A percentile compares a stretch with the other conserved stretches of the same genome.
These are phyloP conservation scores for Corythornis madagascariensis DNA, from an alignment of 2,113 vertebrate species.

Conservation along the genomic window DNA sequence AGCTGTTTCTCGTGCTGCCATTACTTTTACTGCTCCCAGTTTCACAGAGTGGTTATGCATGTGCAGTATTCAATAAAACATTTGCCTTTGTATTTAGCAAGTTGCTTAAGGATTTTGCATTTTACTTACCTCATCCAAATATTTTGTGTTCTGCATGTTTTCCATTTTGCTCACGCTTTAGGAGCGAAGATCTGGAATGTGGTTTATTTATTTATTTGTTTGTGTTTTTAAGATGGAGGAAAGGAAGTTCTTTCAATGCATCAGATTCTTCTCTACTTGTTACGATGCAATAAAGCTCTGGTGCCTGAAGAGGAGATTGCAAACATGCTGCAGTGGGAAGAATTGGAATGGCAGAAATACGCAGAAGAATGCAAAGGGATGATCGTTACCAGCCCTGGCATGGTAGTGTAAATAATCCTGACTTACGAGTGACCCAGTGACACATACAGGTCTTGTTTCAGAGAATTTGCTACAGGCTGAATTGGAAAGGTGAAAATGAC, in stretches of 20 bases:
- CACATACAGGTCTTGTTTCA: neutral
- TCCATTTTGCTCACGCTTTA: neutral
- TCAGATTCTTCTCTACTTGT: constrained; percentile 94
- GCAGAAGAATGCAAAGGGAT: constrained; percentile 99
- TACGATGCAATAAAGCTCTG: constrained; percentile 90
- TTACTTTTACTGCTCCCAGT: constrained; percentile 23
- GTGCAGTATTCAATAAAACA: constrained; percentile 38
- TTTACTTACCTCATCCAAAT: constrained; percentile 9
- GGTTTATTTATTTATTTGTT: neutral
- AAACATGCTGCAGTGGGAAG: constrained; percentile 98
- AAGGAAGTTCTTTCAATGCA: constrained; percentile 99
- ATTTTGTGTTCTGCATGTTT: neutral
- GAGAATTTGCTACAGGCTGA: neutral
- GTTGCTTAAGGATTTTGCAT: neutral
- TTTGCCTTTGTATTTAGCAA: constrained; percentile 26
- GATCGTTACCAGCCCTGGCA: constrained; percentile 97
- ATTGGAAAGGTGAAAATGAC: neutral
- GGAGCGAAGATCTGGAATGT: neutral
- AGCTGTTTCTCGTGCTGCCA: neutral
- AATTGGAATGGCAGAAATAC: constrained; percentile 98
- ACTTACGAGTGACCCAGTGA: neutral
- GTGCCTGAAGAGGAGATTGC: constrained; percentile 97
- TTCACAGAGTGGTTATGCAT: constrained; percentile 18
- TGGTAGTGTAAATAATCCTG: constrained; percentile 78
- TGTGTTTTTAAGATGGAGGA: constrained; percentile 85